These are phyloP conservation scores for Tragopan temminckii DNA, from an alignment of 2,797 vertebrate genomes.

Conservation along the genomic window DNA sequence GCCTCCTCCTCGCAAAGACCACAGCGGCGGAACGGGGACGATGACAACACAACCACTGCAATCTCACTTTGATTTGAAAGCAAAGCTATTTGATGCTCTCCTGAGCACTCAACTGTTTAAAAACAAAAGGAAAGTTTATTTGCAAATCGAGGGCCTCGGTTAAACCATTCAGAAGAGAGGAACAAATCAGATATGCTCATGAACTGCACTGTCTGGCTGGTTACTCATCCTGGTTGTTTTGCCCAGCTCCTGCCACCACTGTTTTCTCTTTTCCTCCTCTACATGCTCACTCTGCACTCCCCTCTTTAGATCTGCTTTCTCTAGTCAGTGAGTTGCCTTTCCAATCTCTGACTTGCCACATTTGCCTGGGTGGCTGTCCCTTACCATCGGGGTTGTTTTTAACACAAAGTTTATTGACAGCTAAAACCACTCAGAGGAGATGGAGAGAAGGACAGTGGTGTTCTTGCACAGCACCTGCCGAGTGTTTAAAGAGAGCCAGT, in stretches of 20 bases:
- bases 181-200: background rate
- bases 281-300: background rate
- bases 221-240: background rate
- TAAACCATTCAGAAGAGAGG: background rate
- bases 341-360: background rate
- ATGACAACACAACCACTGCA: slow-evolving; percentile 37
- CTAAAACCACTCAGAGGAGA: background rate
- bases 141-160: background rate
- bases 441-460: background rate
- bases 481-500: background rate
- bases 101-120: slow-evolving; percentile 49
- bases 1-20: slow-evolving; percentile 57
- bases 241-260: background rate
- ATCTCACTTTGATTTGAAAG: slow-evolving; percentile 35
- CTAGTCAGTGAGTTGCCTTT: background rate
- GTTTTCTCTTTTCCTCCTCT: background rate
- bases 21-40: slow-evolving; percentile 51
- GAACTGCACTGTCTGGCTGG: background rate
- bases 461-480: background rate
- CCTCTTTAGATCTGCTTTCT: background rate
- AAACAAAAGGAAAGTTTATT: slow-evolving; percentile 63
- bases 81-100: slow-evolving; percentile 30
- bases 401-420: background rate
- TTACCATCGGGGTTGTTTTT: background rate
- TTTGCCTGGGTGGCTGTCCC: background rate